Percentiles rank a stretch among this genome's conserved stretches.
Conservation (phyloP, 2,888 invertebrate species). For the Stenotaenia linearis region DNA sequence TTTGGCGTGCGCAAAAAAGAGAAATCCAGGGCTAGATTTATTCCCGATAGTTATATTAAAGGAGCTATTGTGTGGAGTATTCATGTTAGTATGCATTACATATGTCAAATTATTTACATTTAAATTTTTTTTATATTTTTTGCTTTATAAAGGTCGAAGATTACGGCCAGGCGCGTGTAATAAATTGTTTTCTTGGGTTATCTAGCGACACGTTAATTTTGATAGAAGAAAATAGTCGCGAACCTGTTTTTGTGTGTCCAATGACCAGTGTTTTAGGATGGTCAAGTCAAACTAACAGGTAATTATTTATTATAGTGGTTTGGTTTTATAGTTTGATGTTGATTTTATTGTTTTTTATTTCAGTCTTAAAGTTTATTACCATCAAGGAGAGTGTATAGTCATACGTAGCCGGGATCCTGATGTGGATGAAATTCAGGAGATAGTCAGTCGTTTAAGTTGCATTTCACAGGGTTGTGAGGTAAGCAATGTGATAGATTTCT, state of each 20-base stretch:
- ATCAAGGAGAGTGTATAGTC: constrained; percentile 87
- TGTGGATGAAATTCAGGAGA: constrained; percentile 63
- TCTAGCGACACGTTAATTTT: constrained; percentile 81
- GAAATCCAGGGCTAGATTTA: constrained; percentile 63
- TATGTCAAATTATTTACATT: neutral
- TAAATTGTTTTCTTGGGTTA: constrained; percentile 77
- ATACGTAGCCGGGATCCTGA: constrained; percentile 64
- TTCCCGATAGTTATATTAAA: constrained; percentile 62
- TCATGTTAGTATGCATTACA: constrained; percentile 48
- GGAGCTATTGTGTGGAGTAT: constrained; percentile 82
- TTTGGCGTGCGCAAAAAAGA: constrained; percentile 71
- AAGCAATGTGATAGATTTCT: constrained; percentile 31
- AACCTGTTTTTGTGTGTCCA: constrained; percentile 79
- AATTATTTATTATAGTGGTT: too few relatives aligned
- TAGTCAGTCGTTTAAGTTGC: constrained; percentile 70
- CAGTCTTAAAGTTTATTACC: constrained; percentile 78
- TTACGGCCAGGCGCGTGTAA: constrained; percentile 44
- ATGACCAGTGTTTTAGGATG: constrained; percentile 72
- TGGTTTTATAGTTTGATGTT: too few relatives aligned
- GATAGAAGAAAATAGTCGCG: constrained; percentile 73
- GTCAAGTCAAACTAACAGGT: constrained; percentile 57
- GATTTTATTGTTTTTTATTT: constrained; percentile 35
- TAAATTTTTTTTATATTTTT: neutral
- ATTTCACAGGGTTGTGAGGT: constrained; percentile 62
- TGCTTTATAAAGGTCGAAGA: constrained; percentile 44